Conservation (phyloP, 2,797 vertebrate genomes). For the Leontopithecus rosalia region DNA sequence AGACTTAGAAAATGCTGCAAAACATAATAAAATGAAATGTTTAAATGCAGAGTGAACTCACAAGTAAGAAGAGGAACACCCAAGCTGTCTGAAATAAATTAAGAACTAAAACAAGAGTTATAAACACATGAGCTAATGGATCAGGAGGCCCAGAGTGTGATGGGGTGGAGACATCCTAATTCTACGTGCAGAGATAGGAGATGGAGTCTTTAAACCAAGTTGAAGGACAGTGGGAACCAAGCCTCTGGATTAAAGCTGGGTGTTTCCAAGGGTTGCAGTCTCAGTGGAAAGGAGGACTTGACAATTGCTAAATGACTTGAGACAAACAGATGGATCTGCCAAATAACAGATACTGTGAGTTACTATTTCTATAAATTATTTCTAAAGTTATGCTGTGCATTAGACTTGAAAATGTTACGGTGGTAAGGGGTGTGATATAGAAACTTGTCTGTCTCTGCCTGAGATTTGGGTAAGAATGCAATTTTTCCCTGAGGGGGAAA, state of each 20-base stretch:
- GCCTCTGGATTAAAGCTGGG: not conserved
- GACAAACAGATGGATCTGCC: not conserved
- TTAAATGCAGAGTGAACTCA: not conserved
- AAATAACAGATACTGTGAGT: not conserved
- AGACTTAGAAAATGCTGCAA: not conserved
- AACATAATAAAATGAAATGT: not conserved
- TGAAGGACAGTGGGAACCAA: no score
- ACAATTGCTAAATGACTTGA: not conserved
- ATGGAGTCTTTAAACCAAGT: not conserved
- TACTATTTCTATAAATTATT: conserved; percentile 22
- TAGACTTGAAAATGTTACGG: not conserved
- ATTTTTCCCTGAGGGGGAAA: not conserved
- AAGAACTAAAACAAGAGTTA: not conserved
- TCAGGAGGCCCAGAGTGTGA: not conserved
- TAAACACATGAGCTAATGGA: not conserved
- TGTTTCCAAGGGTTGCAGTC: not conserved
- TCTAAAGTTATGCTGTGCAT: not conserved
- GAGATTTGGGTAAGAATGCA: not conserved
- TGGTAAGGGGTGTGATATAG: not conserved
- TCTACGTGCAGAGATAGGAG: fast-evolving
- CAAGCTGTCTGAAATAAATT: not conserved
- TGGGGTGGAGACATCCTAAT: not conserved
- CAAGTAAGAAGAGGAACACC: not conserved
- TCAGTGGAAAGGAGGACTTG: not conserved
- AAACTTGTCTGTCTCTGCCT: not conserved